Evolutionary conservation across 1,140 invertebrate species (phyloP).

Genomic region (Neomicropteryx cornuta): DNA sequence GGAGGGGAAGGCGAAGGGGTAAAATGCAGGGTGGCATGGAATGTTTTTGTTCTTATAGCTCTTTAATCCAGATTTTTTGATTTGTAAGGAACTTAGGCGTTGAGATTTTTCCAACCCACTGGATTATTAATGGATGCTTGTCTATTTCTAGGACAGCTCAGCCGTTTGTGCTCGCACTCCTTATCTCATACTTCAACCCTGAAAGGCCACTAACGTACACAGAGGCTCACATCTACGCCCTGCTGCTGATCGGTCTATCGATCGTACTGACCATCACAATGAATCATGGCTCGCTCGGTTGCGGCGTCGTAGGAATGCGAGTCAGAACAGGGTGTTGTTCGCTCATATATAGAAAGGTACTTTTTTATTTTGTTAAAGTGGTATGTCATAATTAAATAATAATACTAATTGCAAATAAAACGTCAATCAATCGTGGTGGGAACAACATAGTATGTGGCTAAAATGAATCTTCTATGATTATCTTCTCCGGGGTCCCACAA

Average conservation of each 20-base stretch:
- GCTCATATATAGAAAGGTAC: slow-evolving; percentile 36
- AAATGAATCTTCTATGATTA: not conserved
- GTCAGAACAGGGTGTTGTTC: slow-evolving; percentile 28
- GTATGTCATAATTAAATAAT: no score
- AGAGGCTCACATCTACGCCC: slow-evolving; percentile 17
- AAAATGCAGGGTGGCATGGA: not conserved
- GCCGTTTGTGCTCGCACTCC: slow-evolving; percentile 11
- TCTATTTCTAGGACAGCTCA: slow-evolving; percentile 12
- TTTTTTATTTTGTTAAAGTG: no score
- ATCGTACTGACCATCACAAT: slow-evolving; percentile 11
- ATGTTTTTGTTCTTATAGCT: not conserved
- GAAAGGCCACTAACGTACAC: slow-evolving; percentile 7
- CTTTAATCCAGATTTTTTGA: not conserved
- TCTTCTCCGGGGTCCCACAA: not conserved
- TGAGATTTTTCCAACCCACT: not conserved
- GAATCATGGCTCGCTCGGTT: slow-evolving; percentile 18
- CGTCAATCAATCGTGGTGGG: not conserved
- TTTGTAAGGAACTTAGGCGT: not conserved
- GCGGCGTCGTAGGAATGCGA: slow-evolving; percentile 25
- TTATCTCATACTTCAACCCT: slow-evolving; percentile 13
- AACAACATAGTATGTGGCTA: not conserved
- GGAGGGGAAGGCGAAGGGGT: no score
- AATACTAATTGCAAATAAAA: not conserved
- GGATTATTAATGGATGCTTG: not conserved
- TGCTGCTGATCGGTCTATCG: slow-evolving; percentile 12